Percentiles rank a stretch among this genome's conserved stretches.
phyloP scores from a whole-genome alignment of 2,888 invertebrate genomes.

The Bugulina stolonifera region DNA sequence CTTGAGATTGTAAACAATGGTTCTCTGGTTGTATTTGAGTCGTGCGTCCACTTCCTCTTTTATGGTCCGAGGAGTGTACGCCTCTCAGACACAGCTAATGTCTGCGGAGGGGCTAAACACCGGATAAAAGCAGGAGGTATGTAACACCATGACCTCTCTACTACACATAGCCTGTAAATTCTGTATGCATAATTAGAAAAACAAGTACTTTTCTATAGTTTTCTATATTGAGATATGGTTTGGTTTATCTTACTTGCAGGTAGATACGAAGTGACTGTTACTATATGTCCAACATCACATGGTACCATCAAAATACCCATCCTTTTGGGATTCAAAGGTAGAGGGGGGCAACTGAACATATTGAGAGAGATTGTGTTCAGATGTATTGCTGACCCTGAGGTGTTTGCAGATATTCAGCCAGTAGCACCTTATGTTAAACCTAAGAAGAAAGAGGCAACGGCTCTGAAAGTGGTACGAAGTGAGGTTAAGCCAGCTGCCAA shows the following conservation, averaged over 20 bases:
- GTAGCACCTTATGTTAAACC: conserved; percentile 1
- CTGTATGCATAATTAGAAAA: no score
- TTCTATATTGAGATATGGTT: no score
- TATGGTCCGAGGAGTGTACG: not conserved
- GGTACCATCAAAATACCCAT: not conserved
- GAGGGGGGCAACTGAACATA: not conserved
- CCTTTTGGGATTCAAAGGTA: not conserved
- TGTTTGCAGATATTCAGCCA: not conserved
- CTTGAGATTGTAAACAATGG: not conserved
- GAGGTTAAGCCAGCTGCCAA: not conserved
- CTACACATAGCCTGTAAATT: no score
- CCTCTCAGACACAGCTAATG: not conserved
- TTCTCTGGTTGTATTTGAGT: not conserved
- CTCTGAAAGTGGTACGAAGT: not conserved
- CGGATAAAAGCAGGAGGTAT: not conserved
- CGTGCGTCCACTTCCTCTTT: not conserved
- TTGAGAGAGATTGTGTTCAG: conserved; percentile 2
- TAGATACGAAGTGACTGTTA: not conserved
- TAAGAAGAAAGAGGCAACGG: not conserved
- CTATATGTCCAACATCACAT: not conserved
- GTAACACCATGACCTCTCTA: no score
- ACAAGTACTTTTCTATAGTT: no score
- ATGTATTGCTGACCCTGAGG: not conserved
- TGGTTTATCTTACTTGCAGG: conserved; percentile 2
- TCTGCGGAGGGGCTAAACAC: not conserved